Base-by-base conservation (phyloP, 2,113 vertebrate species). In the Pangasianodon gigas region DNA sequence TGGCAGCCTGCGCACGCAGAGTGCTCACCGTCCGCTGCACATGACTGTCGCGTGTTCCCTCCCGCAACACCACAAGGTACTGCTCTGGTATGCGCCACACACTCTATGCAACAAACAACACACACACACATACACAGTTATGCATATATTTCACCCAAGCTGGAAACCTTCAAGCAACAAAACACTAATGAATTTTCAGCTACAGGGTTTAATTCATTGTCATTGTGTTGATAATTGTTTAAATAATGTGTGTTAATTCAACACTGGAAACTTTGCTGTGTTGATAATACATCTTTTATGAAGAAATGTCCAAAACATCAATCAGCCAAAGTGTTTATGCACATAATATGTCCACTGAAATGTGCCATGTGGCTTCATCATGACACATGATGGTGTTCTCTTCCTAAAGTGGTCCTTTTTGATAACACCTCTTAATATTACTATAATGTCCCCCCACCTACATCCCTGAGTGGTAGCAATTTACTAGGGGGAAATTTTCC, bases 21-120 rank as follows among this genome's bases (percentile, higher is more conserved):
- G 90, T 86, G 85, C 87, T 90, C 51, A 92, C 94, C 0, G 94
- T 94, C 83, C 90, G 92, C 7, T 95, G 94, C 10, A 96, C 94
- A 58, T 97, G 96, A 2, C 91, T 93, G 83, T 89, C 91, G 5
- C 94, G 94, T 0, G 93, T 77, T 16, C 94, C 96, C 0, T 87
- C 92, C 85, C 87, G 95, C 94, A 98, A 94, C 58, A 98, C 91
- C 88, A 98, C 96, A 67, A 98, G 6, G 60, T 97, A 98, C 86
- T 96, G 96, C 29, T 97, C 97, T 0, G 96, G 96, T 88, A 97
- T 79, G 84, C 97, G 94, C 97, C 97, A 98, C 0, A 95, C 90
- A 0, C 94, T 95, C 97, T 97, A 93, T 13, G 56, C 60, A 46
- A 6, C 87, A 80, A 56, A 86, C 54, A 51, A 1, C 60, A 82